Conservation (phyloP, 2,113 vertebrate species). For the Anser cygnoides region DNA sequence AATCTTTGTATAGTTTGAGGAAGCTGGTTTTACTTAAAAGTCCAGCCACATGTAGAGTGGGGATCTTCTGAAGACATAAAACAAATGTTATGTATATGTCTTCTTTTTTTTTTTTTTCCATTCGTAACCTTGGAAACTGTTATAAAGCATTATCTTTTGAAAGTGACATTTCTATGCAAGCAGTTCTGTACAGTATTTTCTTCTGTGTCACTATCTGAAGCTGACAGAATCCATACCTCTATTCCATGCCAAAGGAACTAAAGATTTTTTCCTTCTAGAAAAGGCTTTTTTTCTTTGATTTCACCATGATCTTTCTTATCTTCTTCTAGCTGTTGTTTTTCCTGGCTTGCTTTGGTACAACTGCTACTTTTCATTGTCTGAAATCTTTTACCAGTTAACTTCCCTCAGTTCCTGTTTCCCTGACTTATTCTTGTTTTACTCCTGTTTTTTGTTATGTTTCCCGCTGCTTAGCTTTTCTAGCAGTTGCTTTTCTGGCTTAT, state of each 20-base stretch:
- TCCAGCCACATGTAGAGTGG: background rate
- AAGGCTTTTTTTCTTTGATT: conserved; percentile 44
- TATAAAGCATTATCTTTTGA: conserved; percentile 32
- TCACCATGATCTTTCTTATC: conserved; percentile 44
- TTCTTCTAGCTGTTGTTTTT: conserved; percentile 11
- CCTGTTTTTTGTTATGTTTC: conserved; percentile 33
- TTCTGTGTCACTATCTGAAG: conserved; percentile 30
- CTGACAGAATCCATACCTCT: conserved; percentile 22
- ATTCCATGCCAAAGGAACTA: conserved; percentile 20
- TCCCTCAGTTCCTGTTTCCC: conserved; percentile 13
- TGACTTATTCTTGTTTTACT: conserved; percentile 37
- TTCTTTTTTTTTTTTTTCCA: background rate
- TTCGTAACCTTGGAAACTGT: conserved; percentile 50
- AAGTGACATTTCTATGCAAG: conserved; percentile 5
- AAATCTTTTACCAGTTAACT: conserved; percentile 22
- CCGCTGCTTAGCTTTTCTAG: conserved; percentile 41
- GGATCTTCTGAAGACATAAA: conserved; percentile 38
- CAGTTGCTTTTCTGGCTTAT: conserved; percentile 37
- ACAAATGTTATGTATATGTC: conserved; percentile 32
- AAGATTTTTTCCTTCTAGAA: conserved; percentile 11
- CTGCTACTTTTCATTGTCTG: conserved; percentile 25
- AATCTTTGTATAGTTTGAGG: background rate
- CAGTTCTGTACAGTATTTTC: conserved; percentile 10
- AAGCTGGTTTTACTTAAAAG: conserved; percentile 34
- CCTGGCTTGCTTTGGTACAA: conserved; percentile 19